These are phyloP conservation scores for Chinchilla lanigera DNA, from an alignment of 2,113 vertebrate species.

Conservation along the genomic window DNA sequence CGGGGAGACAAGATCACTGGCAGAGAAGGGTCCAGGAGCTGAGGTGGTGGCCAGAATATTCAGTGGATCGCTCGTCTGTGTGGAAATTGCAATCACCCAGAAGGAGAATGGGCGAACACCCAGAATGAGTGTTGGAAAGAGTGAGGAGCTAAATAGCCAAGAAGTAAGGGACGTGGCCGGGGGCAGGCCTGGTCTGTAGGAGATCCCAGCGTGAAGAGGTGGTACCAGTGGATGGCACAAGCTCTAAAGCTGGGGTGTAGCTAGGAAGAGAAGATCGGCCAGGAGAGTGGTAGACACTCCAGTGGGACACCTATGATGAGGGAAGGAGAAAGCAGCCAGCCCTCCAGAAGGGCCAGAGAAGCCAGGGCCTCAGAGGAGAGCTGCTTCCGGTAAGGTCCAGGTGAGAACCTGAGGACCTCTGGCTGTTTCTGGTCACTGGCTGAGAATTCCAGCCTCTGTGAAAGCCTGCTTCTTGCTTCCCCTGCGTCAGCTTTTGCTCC, in stretches of 20 bases:
- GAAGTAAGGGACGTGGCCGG: not conserved
- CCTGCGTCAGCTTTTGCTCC: no score
- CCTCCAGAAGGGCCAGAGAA: not conserved
- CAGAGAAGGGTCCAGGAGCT: not conserved
- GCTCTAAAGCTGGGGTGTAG: not conserved
- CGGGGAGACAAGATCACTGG: not conserved
- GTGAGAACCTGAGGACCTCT: not conserved
- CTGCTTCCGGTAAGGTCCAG: not conserved
- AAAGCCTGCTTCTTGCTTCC: not conserved
- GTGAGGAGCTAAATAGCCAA: not conserved
- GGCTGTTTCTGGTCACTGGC: not conserved
- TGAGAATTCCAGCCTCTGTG: not conserved
- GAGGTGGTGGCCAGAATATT: no score
- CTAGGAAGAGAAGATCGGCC: not conserved
- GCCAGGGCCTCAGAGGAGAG: not conserved
- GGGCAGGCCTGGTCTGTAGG: not conserved
- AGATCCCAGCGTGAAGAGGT: no score
- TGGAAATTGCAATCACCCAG: not conserved
- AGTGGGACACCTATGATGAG: not conserved
- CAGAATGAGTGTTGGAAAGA: not conserved
- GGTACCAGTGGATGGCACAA: not conserved
- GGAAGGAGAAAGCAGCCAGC: not conserved
- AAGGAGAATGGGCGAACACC: not conserved
- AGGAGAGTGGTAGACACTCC: not conserved
- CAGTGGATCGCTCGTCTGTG: not conserved